These are phyloP conservation scores for Dione juno DNA, from an alignment of 2,888 invertebrate species.

Conservation along the genomic window DNA sequence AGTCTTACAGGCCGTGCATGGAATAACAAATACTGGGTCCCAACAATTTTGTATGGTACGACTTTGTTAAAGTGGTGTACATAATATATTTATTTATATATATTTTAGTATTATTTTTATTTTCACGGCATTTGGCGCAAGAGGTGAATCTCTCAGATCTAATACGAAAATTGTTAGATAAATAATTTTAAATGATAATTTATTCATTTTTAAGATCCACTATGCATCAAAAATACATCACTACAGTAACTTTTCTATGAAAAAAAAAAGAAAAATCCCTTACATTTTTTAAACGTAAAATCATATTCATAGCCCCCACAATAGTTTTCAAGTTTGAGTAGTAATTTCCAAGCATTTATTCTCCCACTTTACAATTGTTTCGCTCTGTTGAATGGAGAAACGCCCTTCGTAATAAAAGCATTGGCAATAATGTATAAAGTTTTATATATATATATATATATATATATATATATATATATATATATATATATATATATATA, in stretches of 20 bases:
- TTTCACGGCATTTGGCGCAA: too few relatives aligned
- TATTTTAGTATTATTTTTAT: too few relatives aligned
- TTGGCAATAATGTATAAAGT: constrained; percentile 19
- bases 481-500: too few relatives aligned
- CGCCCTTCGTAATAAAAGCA: constrained; percentile 26
- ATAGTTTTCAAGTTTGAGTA: constrained; percentile 27
- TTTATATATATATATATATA: not conserved
- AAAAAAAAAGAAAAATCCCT: constrained; percentile 13
- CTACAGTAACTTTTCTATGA: not conserved
- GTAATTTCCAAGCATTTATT: constrained; percentile 28
- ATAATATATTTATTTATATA: too few relatives aligned
- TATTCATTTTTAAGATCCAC: too few relatives aligned
- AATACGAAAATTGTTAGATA: too few relatives aligned
- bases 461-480: not conserved
- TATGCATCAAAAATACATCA: not conserved
- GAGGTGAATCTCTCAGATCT: too few relatives aligned
- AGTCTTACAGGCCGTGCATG: constrained; percentile 48
- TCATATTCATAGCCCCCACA: constrained; percentile 15
- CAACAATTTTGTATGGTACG: constrained; percentile 31
- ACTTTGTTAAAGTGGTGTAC: constrained; percentile 23
- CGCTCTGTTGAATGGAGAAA: constrained; percentile 17
- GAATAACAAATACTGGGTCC: constrained; percentile 50
- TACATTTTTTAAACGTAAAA: constrained; percentile 6
- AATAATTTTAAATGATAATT: too few relatives aligned
- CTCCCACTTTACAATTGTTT: constrained; percentile 26